Conservation (phyloP, 2,888 invertebrate genomes). For the Acleris literana region DNA sequence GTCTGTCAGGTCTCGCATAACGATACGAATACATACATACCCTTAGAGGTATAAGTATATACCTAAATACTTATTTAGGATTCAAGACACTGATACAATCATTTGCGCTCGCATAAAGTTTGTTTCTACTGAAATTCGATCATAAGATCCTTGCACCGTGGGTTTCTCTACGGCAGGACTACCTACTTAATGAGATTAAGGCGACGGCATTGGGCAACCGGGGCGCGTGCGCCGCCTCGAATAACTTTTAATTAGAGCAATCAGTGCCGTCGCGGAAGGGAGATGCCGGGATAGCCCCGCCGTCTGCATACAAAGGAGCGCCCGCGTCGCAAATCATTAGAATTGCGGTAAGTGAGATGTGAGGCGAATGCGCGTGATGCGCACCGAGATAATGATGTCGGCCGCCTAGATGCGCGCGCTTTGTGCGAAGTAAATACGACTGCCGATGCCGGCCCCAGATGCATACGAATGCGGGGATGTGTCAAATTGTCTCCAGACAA, state of each 20-base stretch:
- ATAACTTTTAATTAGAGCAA: conserved; percentile 81
- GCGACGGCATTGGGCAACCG: conserved; percentile 56
- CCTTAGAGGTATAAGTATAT: too few species aligned
- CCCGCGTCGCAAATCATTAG: conserved; percentile 78
- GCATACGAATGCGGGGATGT: conserved; percentile 43
- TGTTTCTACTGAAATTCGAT: too few species aligned
- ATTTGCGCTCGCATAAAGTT: too few species aligned
- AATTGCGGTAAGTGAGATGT: conserved; percentile 79
- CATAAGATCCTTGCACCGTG: too few species aligned
- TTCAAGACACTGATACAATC: too few species aligned
- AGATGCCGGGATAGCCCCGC: conserved; percentile 66
- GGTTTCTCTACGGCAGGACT: too few species aligned
- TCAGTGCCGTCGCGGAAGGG: conserved; percentile 73
- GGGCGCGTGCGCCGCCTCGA: conserved; percentile 54
- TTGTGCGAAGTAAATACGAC: conserved; percentile 4
- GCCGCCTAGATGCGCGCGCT: conserved; percentile 64
- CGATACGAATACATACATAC: too few species aligned
- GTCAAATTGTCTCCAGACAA: conserved; percentile 61
- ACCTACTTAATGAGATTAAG: conserved; percentile 37
- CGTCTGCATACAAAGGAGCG: conserved; percentile 74
- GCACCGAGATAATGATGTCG: conserved; percentile 65
- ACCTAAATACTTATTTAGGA: too few species aligned
- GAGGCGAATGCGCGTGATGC: conserved; percentile 73
- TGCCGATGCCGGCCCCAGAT: conserved; percentile 17
- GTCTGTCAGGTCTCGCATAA: too few species aligned